Percentiles rank a stretch among this genome's conserved stretches.
Evolutionary conservation across 1,140 invertebrate genomes (phyloP).

Genomic region (Neuroterus valhalla): DNA sequence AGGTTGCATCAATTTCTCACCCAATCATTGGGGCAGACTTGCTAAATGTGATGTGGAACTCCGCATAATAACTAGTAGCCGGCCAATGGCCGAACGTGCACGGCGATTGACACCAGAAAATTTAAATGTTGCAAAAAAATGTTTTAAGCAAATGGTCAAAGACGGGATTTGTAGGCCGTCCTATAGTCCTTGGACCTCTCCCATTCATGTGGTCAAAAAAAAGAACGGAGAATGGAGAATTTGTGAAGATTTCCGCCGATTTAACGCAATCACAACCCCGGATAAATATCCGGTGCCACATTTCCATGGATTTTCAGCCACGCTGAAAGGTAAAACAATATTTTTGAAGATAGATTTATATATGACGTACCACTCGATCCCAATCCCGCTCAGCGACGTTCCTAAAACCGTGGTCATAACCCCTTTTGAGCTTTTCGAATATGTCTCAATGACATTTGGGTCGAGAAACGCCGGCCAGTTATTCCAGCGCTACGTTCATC

Average conservation of each 20-base stretch:
- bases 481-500: no score
- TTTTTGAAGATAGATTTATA: conserved; percentile 74
- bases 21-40: no score
- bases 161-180: neutral
- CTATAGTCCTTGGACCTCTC: neutral
- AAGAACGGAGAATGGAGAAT: neutral
- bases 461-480: conserved; percentile 43
- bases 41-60: neutral
- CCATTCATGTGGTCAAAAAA: conserved; percentile 5
- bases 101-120: neutral
- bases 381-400: conserved; percentile 56
- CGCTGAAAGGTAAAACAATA: conserved; percentile 61
- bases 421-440: no score
- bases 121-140: neutral
- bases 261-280: conserved; percentile 64
- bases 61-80: neutral
- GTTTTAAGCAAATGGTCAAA: neutral
- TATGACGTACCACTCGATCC: conserved; percentile 73
- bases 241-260: conserved; percentile 62
- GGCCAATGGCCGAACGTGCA: neutral
- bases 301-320: conserved; percentile 58
- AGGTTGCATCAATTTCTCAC: no score
- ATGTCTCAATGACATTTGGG: conserved; percentile 34
- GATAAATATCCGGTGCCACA: conserved; percentile 63
- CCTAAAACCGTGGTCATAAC: conserved; percentile 67